These are phyloP conservation scores for Himantopus leucocephalus DNA, from an alignment of 2,113 vertebrate species.

Conservation along the genomic window DNA sequence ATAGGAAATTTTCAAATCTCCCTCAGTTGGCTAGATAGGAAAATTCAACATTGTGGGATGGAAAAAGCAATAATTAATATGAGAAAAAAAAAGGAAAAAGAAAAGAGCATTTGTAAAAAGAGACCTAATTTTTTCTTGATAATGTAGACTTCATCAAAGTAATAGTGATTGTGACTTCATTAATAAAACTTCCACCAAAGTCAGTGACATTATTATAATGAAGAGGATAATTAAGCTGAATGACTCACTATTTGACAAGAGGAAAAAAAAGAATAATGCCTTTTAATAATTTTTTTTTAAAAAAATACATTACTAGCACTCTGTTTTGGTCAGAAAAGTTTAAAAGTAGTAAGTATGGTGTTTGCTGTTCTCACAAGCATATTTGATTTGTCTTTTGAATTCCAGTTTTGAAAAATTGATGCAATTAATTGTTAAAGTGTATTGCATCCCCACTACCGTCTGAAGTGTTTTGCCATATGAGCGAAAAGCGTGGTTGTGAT, in stretches of 20 bases:
- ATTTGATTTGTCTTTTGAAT: neutral
- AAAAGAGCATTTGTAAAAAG: neutral
- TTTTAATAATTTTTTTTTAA: neutral
- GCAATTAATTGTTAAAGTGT: neutral
- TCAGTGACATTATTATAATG: neutral
- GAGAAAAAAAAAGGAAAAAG: neutral
- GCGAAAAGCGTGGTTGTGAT: neutral
- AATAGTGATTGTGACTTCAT: neutral
- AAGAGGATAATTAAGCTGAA: neutral
- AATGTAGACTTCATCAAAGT: neutral
- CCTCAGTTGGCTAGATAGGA: neutral
- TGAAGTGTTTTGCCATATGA: neutral
- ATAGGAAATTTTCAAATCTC: neutral
- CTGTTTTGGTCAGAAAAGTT: neutral
- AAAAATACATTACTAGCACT: neutral
- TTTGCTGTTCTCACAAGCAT: neutral
- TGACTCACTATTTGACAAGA: neutral
- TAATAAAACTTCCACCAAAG: rapidly evolving
- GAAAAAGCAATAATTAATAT: neutral
- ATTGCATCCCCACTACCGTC: neutral
- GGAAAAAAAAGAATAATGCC: neutral
- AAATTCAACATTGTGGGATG: neutral
- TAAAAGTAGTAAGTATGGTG: neutral
- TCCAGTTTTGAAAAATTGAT: neutral
- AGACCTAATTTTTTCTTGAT: neutral